Evolutionary conservation across 2,113 vertebrate genomes (phyloP).

Genomic region (Oostethus manadensis): DNA sequence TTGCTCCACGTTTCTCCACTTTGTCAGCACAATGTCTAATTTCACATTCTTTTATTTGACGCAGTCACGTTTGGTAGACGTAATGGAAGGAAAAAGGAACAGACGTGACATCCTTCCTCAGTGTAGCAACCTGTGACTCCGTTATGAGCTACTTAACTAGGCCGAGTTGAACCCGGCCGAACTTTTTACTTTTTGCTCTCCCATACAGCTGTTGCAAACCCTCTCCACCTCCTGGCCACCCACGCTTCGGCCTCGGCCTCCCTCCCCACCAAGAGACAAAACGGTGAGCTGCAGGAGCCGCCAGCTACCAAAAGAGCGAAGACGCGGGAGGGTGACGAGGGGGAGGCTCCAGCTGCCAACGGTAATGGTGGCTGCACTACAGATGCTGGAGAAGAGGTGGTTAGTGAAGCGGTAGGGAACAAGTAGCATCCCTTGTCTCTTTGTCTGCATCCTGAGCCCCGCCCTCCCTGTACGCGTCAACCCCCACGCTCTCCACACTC

Average conservation of each 20-base stretch:
- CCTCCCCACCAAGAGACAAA: slow-evolving; percentile 93
- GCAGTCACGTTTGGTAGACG: too few species aligned
- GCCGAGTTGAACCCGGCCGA: too few species aligned
- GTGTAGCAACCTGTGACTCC: too few species aligned
- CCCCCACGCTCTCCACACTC: slow-evolving; percentile 17
- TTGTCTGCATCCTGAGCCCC: slow-evolving; percentile 33
- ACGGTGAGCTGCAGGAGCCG: slow-evolving; percentile 79
- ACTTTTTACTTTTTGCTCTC: slow-evolving; percentile 5
- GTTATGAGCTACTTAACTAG: too few species aligned
- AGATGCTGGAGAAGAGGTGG: slow-evolving; percentile 64
- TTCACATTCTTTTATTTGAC: too few species aligned
- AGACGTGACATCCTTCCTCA: too few species aligned
- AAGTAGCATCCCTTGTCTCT: slow-evolving; percentile 66
- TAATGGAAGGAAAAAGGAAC: too few species aligned
- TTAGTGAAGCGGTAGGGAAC: slow-evolving; percentile 76
- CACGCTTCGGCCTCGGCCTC: slow-evolving; percentile 91
- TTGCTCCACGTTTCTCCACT: neutral
- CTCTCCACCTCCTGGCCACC: slow-evolving; percentile 89
- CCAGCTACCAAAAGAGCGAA: slow-evolving; percentile 84
- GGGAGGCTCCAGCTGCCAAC: slow-evolving; percentile 70
- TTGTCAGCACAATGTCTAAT: too few species aligned
- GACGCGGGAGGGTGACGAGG: slow-evolving; percentile 69
- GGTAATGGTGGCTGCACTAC: slow-evolving; percentile 50
- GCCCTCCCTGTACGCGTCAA: slow-evolving; percentile 21
- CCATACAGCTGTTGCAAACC: slow-evolving; percentile 79